A percentile compares a stretch with the other conserved stretches of the same genome.
Evolutionary conservation across 2,888 invertebrate genomes (phyloP).

Genomic region (Zygogramma bicolorata): DNA sequence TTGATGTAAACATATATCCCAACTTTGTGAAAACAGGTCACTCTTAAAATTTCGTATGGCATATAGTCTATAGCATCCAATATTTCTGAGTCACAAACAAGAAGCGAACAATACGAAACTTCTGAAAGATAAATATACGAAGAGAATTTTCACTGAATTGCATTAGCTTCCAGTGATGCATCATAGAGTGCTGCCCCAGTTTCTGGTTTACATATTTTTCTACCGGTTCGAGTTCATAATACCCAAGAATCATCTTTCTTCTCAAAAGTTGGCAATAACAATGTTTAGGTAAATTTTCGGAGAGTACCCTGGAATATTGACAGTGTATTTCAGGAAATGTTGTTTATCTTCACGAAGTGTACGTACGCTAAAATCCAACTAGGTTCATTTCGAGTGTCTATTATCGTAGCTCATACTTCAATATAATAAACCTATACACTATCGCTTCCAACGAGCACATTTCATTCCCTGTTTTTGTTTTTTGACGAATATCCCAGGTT

Average conservation of each 20-base stretch:
- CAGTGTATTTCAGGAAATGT: not conserved
- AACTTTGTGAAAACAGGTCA: not conserved
- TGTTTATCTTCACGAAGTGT: not conserved
- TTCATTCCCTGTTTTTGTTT: too few species aligned
- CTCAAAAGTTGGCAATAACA: not conserved
- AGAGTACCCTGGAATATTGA: not conserved
- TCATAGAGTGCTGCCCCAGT: not conserved
- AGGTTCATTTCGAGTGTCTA: too few species aligned
- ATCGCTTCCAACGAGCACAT: too few species aligned
- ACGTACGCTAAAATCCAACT: too few species aligned
- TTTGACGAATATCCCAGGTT: too few species aligned
- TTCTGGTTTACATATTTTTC: conserved; percentile 2
- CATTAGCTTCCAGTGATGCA: conserved; percentile 1
- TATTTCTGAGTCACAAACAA: conserved; percentile 5
- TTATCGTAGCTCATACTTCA: too few species aligned
- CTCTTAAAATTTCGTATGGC: not conserved
- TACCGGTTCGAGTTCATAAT: not conserved
- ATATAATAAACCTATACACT: too few species aligned
- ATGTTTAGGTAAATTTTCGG: not conserved
- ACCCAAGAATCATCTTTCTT: not conserved
- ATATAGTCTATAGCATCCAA: not conserved
- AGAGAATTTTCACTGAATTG: not conserved
- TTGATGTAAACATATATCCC: not conserved
- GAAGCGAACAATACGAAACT: not conserved
- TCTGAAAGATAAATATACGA: conserved; percentile 10